Base-by-base conservation (phyloP, 2,113 vertebrate species). In the Ia io region DNA sequence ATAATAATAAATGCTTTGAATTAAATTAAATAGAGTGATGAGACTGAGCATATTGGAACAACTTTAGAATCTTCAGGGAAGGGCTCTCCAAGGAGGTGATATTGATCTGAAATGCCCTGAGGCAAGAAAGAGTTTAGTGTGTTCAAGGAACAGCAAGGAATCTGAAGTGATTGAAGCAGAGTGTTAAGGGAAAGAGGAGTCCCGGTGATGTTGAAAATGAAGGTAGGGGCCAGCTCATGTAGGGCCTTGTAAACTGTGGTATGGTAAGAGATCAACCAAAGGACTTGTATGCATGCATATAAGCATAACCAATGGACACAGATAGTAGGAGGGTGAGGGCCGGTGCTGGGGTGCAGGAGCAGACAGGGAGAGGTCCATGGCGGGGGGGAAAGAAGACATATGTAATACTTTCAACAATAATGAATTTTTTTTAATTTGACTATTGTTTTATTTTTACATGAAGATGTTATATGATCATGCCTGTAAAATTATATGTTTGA, bases 361-460 rank as follows among this genome's bases (percentile, higher is more conserved):
- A 25, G 9, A 59, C 4, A 9, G 56, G 56, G 56, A 59, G 23
- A 59, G 56, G 9, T 59, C 56, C 23, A 59, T 25, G 2, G 53
- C 0, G 56, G 56, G 22, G 22, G 56, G 23, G 9, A 11, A 20
- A 59, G 56, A 10, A 59, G 56, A 11, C 9, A 59, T 59, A 59
- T 59, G 3, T 11, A 59, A 59, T 59, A 59, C 56, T 59, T 25
- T 8, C 8, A 59, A 25, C 56, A 59, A 59, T 59, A 23, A 56
- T 23, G 53, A 56, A 25, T 59, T 25, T 59, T 56, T 56, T 59
- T 59, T 78, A 70, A 82, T 51, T 89, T 92, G 70, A 83, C 67
- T 67, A n/a, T 84, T 82, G 51, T 37, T 96, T 92, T 65, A 44
- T 92, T 95, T 93, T 94, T 63, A 85, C 47, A 71, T 90, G 86